phyloP scores from a whole-genome alignment of 1,140 invertebrate genomes.

The Drosophila serrata region DNA sequence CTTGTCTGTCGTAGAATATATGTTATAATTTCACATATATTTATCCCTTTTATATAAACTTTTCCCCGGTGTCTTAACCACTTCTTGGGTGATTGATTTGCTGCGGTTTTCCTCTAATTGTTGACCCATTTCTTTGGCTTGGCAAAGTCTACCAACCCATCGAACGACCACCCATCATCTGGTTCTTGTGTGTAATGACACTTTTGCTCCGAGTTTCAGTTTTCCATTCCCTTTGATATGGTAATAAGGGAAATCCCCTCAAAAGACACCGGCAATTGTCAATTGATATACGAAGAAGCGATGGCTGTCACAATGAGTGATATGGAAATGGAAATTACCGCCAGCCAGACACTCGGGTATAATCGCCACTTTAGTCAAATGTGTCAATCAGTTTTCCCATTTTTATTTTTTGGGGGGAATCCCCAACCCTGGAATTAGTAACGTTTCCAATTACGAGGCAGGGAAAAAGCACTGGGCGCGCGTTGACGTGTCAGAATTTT shows the following conservation, averaged over 20 bases:
- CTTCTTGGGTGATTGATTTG: constrained; percentile 35
- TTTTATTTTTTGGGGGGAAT: constrained; percentile 3
- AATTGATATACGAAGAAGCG: constrained; percentile 47
- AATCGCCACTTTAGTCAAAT: constrained; percentile 75
- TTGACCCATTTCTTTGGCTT: constrained; percentile 27
- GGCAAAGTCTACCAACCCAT: neutral
- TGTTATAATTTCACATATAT: neutral
- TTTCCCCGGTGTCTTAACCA: constrained; percentile 17
- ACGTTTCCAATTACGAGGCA: constrained; percentile 69
- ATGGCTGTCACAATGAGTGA: constrained; percentile 58
- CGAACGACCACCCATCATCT: constrained; percentile 58
- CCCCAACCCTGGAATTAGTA: constrained; percentile 54
- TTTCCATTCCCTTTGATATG: constrained; percentile 65
- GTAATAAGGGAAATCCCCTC: constrained; percentile 67
- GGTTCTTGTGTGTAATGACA: constrained; percentile 52
- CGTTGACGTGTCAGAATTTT: constrained; percentile 85
- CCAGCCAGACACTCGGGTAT: constrained; percentile 22
- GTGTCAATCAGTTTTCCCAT: constrained; percentile 61
- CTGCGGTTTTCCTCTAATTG: constrained; percentile 29
- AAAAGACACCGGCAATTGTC: constrained; percentile 65
- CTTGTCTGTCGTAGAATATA: too few species aligned
- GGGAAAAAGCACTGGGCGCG: constrained; percentile 63
- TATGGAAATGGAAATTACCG: constrained; percentile 73
- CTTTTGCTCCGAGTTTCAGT: constrained; percentile 33
- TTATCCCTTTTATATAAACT: neutral